Conservation (phyloP, 2,888 invertebrate species). For the Drosophila vallismaia region DNA sequence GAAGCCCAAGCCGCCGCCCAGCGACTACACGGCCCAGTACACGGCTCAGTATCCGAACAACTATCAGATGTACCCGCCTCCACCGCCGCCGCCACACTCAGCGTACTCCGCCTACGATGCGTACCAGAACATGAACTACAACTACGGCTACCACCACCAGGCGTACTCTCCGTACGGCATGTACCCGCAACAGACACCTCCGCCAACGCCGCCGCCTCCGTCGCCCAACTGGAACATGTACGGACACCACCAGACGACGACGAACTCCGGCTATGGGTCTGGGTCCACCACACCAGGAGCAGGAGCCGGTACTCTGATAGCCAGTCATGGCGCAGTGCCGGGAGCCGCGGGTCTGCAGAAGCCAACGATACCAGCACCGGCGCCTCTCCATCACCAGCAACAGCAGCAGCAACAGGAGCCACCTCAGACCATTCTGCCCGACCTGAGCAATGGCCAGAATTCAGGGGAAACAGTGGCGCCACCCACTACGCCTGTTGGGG, state of each 20-base stretch:
- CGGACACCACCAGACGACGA: slow-evolving; percentile 80
- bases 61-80: slow-evolving; percentile 84
- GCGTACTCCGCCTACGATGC: slow-evolving; percentile 84
- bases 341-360: slow-evolving; percentile 64
- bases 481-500: slow-evolving; percentile 41
- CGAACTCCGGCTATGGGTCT: slow-evolving; percentile 64
- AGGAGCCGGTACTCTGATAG: slow-evolving; percentile 57
- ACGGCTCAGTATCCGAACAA: slow-evolving; percentile 83
- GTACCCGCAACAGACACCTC: slow-evolving; percentile 84
- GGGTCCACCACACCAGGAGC: slow-evolving; percentile 43
- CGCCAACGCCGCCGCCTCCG: slow-evolving; percentile 84
- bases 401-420: slow-evolving; percentile 35
- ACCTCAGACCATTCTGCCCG: slow-evolving; percentile 70
- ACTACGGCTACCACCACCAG: slow-evolving; percentile 84
- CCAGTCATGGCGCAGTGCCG: slow-evolving; percentile 60
- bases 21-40: slow-evolving; percentile 82
- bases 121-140: slow-evolving; percentile 84
- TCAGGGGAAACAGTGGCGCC: slow-evolving; percentile 42
- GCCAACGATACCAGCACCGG: slow-evolving; percentile 57
- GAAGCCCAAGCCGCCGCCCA: slow-evolving; percentile 83
- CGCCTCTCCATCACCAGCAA: slow-evolving; percentile 51
- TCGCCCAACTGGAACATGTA: slow-evolving; percentile 88
- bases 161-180: slow-evolving; percentile 83
- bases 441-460: slow-evolving; percentile 64
- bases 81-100: slow-evolving; percentile 83